Conservation (phyloP, 2,797 vertebrate genomes). For the Tragelaphus eurycerus region DNA sequence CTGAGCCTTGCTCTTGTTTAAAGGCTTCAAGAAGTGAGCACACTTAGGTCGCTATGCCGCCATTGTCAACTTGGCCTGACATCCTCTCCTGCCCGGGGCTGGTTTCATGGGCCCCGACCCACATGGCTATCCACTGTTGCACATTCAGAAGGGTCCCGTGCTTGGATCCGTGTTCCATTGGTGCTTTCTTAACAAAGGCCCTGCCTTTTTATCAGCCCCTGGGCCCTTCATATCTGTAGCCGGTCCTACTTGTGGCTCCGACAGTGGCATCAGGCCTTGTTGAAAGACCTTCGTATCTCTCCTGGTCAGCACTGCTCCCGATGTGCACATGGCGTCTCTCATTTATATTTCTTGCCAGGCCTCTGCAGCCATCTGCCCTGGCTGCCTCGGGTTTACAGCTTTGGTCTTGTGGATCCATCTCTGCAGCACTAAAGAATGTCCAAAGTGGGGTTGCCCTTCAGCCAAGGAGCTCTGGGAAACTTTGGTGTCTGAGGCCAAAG, state of each 20-base stretch:
- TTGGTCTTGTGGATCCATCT: not conserved
- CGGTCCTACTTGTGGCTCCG: fast-evolving
- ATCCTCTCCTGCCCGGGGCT: not conserved
- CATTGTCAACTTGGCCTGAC: not conserved
- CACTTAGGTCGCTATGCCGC: not conserved
- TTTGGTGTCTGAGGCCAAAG: not conserved
- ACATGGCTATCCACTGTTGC: fast-evolving
- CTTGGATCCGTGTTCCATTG: not conserved
- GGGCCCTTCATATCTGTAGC: not conserved
- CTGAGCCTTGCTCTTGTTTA: not conserved
- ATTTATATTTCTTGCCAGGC: not conserved
- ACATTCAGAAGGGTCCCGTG: fast-evolving
- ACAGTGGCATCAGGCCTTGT: fast-evolving
- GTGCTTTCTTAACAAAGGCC: not conserved
- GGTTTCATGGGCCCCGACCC: not conserved
- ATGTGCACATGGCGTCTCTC: too few species aligned
- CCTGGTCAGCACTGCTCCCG: too few species aligned
- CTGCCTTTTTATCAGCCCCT: not conserved
- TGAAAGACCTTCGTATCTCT: not conserved
- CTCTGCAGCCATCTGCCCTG: not conserved
- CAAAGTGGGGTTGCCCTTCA: not conserved
- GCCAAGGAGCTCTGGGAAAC: not conserved
- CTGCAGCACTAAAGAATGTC: not conserved
- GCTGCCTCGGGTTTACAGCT: not conserved
- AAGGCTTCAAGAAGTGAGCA: not conserved